Evolutionary conservation across 2,888 invertebrate species (phyloP).

Genomic region (Unio delphinus): DNA sequence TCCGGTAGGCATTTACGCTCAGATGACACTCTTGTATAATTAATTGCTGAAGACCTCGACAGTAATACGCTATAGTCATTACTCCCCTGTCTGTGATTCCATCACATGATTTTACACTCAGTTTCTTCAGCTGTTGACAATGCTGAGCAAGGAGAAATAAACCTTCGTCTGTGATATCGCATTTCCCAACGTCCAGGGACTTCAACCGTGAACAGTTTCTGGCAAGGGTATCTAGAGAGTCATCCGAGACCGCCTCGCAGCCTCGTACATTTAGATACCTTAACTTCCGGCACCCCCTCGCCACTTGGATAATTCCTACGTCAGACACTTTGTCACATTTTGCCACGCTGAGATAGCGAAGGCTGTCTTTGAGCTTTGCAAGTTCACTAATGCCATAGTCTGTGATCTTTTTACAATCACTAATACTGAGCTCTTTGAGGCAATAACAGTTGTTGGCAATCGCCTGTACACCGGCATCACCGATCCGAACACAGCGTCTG

Average conservation of each 20-base stretch:
- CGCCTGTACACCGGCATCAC: slow-evolving; percentile 92
- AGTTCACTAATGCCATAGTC: slow-evolving; percentile 93
- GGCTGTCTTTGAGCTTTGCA: slow-evolving; percentile 87
- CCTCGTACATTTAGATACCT: slow-evolving; percentile 90
- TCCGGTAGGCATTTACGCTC: slow-evolving; percentile 89
- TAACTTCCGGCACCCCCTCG: slow-evolving; percentile 88
- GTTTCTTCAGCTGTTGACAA: slow-evolving; percentile 86
- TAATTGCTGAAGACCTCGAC: slow-evolving; percentile 89
- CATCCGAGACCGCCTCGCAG: slow-evolving; percentile 94
- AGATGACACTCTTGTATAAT: slow-evolving; percentile 95
- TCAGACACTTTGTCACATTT: slow-evolving; percentile 91
- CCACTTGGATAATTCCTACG: slow-evolving; percentile 89
- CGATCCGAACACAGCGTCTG: slow-evolving; percentile 88
- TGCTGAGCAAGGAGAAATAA: slow-evolving; percentile 85
- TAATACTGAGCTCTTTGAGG: slow-evolving; percentile 86
- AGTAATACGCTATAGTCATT: slow-evolving; percentile 90
- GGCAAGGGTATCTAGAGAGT: slow-evolving; percentile 88
- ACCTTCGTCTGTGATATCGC: slow-evolving; percentile 92
- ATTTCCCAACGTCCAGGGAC: slow-evolving; percentile 92
- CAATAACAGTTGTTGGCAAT: slow-evolving; percentile 90
- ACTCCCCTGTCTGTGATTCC: slow-evolving; percentile 90
- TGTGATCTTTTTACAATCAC: slow-evolving; percentile 88
- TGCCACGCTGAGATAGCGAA: slow-evolving; percentile 92
- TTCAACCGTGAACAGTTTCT: slow-evolving; percentile 87
- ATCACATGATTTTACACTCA: slow-evolving; percentile 92